Evolutionary conservation across 2,888 invertebrate genomes (phyloP).

Genomic region (Oscheius myriophilus): DNA sequence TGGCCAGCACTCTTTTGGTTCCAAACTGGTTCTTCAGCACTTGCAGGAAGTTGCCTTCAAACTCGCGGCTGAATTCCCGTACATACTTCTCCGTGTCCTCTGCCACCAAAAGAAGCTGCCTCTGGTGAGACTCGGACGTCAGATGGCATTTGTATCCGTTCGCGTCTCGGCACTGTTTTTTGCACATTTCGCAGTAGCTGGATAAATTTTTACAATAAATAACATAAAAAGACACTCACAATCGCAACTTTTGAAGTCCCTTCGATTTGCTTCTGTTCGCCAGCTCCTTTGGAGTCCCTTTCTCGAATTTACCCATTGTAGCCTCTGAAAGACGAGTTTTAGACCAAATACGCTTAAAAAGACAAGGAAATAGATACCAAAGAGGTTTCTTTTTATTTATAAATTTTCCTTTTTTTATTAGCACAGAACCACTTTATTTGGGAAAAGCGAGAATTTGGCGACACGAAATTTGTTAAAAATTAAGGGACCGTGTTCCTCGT

Average conservation of each 20-base stretch:
- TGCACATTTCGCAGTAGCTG: constrained; percentile 92
- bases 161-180: constrained; percentile 96
- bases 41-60: constrained; percentile 64
- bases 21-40: constrained; percentile 68
- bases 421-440: too few species aligned
- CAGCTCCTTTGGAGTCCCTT: constrained; percentile 89
- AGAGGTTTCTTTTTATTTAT: too few species aligned
- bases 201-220: constrained; percentile 23
- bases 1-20: constrained; percentile 91
- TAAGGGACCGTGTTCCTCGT: too few species aligned
- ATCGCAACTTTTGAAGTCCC: constrained; percentile 93
- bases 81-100: constrained; percentile 91
- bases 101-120: constrained; percentile 92
- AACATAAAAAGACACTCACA: constrained; percentile 76
- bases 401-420: too few species aligned
- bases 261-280: constrained; percentile 98
- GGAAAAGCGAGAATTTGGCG: too few species aligned
- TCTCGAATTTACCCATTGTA: constrained; percentile 67
- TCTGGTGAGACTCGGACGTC: constrained; percentile 94
- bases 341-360: too few species aligned
- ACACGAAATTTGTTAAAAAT: too few species aligned
- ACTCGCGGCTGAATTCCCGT: constrained; percentile 83
- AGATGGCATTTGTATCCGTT: constrained; percentile 99
- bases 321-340: too few species aligned
- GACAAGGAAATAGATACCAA: too few species aligned